phyloP scores from a whole-genome alignment of 2,113 vertebrate species.

The Lagopus muta region DNA sequence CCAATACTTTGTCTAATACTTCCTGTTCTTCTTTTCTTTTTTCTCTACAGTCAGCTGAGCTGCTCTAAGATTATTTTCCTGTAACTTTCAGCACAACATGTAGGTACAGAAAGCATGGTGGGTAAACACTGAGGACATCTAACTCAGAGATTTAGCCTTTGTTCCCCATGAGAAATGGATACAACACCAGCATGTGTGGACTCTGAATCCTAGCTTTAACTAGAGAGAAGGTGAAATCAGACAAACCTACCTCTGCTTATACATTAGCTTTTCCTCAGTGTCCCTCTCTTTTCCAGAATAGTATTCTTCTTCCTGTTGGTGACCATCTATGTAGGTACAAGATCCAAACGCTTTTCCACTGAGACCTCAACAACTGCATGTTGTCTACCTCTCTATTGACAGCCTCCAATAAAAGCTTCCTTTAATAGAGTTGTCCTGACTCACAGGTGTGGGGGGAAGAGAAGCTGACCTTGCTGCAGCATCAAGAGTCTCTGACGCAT shows the following conservation, averaged over 20 bases:
- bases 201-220: slow-evolving; percentile 15
- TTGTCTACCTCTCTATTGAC: slow-evolving; percentile 37
- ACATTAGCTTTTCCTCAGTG: slow-evolving; percentile 30
- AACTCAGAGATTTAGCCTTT: background rate
- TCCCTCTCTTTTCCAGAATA: slow-evolving; percentile 36
- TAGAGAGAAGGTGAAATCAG: slow-evolving; percentile 36
- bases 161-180: background rate
- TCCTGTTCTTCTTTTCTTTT: background rate
- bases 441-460: slow-evolving; percentile 59
- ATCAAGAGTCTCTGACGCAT: slow-evolving; percentile 64
- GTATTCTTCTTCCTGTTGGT: slow-evolving; percentile 25
- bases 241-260: slow-evolving; percentile 48
- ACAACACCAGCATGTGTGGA: background rate
- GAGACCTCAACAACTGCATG: slow-evolving; percentile 4
- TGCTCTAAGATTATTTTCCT: background rate
- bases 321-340: slow-evolving; percentile 8
- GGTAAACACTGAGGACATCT: background rate
- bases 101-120: background rate
- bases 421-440: slow-evolving; percentile 69
- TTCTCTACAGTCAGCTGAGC: background rate
- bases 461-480: slow-evolving; percentile 62
- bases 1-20: background rate
- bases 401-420: slow-evolving; percentile 63
- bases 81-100: slow-evolving; percentile 4
- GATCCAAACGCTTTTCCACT: slow-evolving; percentile 26